Evolutionary conservation across 1,140 invertebrate genomes (phyloP), one percentile per base, ranked within the genome.

Genomic region (Whitmania pigra): DNA sequence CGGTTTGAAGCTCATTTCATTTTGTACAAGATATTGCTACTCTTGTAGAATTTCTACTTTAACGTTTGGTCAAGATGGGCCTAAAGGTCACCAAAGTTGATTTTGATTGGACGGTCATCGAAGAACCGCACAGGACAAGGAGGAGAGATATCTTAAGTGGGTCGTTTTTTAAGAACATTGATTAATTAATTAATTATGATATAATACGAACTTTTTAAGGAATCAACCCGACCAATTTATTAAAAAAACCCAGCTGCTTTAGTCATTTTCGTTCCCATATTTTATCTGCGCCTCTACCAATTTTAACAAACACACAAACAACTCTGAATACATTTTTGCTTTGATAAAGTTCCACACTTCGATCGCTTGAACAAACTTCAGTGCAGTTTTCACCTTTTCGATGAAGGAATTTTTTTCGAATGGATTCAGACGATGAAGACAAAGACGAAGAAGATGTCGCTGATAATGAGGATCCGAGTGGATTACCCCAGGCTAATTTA

Each of bases 71-170:
- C 13, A 71, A 71, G 74, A 94, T 95, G 93, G 92, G 92, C 20
- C 89, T 90, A 77, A 86, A 87, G 75, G 89, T 92, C 18, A 90
- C 93, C 2, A 87, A 90, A 76, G 88, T 84, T 0, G 91, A 95
- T 85, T 99, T 97, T 79, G 94, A 97, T 80, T 98, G 95, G 94
- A 86, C 87, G 22, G 94, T 94, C 77, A 93, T 91, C 0, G 93
- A 97, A 81, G 96, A 99, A 82, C 96, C 96, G n/a, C 96, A 99
- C 83, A 94, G 94, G 0, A 89, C 89, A 73, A 86, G 95, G 70
- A 85, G 95, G 72, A 94, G 94, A 85, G 87, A 92, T 78, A 99
- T 99, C 79, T 83, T 97, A 80, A 88, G 92, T 94, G 87, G 85
- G 86, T 49, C 53, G 53, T 5, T 11, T 74, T 77, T 67, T 7